Base-by-base conservation (phyloP, 2,888 invertebrate genomes). In the Halictus ligatus region DNA sequence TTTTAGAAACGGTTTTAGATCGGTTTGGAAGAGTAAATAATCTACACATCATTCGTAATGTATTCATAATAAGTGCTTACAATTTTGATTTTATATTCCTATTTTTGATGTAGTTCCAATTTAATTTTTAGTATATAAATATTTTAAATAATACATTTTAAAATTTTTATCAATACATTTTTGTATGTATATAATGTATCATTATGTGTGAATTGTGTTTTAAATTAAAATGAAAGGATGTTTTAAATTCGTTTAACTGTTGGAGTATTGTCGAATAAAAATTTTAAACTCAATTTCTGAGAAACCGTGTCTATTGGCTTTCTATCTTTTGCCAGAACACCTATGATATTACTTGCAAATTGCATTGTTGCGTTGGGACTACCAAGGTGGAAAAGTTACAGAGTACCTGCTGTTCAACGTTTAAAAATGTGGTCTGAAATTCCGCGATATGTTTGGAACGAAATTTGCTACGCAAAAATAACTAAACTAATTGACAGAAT, bases 331-430 rank as follows among this genome's bases (percentile, higher is more conserved):
- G 60, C 13, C 25, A 25, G 25, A 60, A 60, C 60, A 60, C 60
- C 60, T 13, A 25, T 25, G 25, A 60, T 60, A 60, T 60, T 60
- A 60, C 25, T 13, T 60, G 60, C 12, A 60, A 60, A 60, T 60
- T 60, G 60, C 60, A 60, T 60, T 25, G 60, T 60, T 60, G 60
- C 60, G n/a, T 60, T 60, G 60, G 60, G 60, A 60, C 25, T 60
- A 60, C 60, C 25, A 25, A 60, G 60, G 5, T 60, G 25, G 25
- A 12, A 60, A 60, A 60, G 60, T 60, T 60, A 10, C 60, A 60
- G 25, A 25, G 60, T 25, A 60, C 60, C 2, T 25, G 25, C 60
- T 60, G 21, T 60, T 60, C 25, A 60, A 60, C 25, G 5, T 25
- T 60, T 1, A 60, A 25, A 60, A 60, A 60, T 60, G 25, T 4